Evolutionary conservation across 2,797 vertebrate genomes (phyloP).

Genomic region (Malacoctenus gilli): DNA sequence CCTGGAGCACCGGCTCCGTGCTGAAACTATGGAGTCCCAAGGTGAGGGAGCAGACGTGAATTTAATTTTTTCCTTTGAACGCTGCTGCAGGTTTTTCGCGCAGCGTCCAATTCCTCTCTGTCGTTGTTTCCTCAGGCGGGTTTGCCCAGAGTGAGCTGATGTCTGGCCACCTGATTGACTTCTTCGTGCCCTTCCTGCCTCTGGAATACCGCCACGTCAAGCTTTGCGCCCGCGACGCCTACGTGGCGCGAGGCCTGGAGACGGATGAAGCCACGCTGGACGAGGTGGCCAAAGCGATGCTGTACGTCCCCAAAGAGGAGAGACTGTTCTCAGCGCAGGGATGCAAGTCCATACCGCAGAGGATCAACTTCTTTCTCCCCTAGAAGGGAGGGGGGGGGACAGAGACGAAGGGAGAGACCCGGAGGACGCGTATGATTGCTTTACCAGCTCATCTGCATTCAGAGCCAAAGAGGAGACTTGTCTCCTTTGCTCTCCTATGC

Average conservation of each 20-base stretch:
- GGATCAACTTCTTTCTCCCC: conserved; percentile 92
- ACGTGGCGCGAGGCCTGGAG: conserved; percentile 82
- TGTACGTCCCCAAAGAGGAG: conserved; percentile 92
- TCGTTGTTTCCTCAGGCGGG: conserved; percentile 61
- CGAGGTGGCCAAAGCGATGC: conserved; percentile 88
- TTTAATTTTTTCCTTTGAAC: too few species aligned
- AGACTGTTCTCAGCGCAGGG: conserved; percentile 94
- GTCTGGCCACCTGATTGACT: conserved; percentile 88
- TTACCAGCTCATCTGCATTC: conserved; percentile 52
- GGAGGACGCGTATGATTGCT: conserved; percentile 46
- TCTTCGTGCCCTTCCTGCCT: conserved; percentile 92
- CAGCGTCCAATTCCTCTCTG: background rate
- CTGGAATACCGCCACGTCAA: conserved; percentile 91
- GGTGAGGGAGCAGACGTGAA: conserved; percentile 74
- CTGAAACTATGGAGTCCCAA: conserved; percentile 85
- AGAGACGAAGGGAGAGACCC: conserved; percentile 37
- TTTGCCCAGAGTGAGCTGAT: conserved; percentile 88
- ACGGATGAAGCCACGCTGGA: conserved; percentile 85
- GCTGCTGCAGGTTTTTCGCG: too few species aligned
- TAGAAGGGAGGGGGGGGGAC: conserved; percentile 65
- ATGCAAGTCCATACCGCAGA: conserved; percentile 94
- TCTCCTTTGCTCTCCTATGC: conserved; percentile 39
- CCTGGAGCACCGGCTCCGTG: conserved; percentile 83
- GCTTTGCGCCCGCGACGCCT: conserved; percentile 89
- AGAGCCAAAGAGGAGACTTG: conserved; percentile 41